Base-by-base conservation (phyloP, 1,140 invertebrate genomes). In the Nasonia vitripennis region DNA sequence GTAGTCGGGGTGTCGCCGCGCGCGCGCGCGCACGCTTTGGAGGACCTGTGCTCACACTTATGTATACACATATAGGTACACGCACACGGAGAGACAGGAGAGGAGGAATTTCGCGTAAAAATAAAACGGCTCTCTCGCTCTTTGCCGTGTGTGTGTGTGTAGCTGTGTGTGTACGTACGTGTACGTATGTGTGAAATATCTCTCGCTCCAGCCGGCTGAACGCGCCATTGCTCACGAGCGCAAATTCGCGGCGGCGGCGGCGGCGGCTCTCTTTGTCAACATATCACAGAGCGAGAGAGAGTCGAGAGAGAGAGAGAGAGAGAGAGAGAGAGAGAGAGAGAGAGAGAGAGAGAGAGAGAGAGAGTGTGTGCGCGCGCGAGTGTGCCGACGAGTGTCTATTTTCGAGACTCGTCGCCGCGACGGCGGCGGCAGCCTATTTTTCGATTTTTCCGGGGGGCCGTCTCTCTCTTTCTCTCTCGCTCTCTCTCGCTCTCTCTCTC, bases 391-490 rank as follows among this genome's bases (percentile, higher is more conserved):
- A 71, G 68, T 71, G 62, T 71, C 70, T 81, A 81, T 81, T 81
- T 81, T 71, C 37, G 67, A 81, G 78, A 62, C 31, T 34, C 41
- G 45, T 67, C 68, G 79, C n/a, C 37, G 45, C 67, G 37, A 71
- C 27, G 70, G 34, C 17, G 34, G 9, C 68, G 73, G 51, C 27
- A 55, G 68, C 20, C 48, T 48, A 20, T 73, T 81, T 81, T 81
- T 81, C 80, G 80, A 81, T 81, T 73, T 81, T 74, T 31, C 37
- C 78, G 62, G 23, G 20, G 62, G 55, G 78, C 62, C 23, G 51
- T 55, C 17, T 55, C 51, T 55, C 55, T 62, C 14, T 62, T 3
- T 62, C 55, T 62, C 55, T 71, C 70, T 34, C 70, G 34, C 23
- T 71, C 70, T 70, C 67, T 70, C 67, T 70, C 67, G 27, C 67